Conservation (phyloP, 2,797 vertebrate genomes). For the Brachyalestes nurse region DNA sequence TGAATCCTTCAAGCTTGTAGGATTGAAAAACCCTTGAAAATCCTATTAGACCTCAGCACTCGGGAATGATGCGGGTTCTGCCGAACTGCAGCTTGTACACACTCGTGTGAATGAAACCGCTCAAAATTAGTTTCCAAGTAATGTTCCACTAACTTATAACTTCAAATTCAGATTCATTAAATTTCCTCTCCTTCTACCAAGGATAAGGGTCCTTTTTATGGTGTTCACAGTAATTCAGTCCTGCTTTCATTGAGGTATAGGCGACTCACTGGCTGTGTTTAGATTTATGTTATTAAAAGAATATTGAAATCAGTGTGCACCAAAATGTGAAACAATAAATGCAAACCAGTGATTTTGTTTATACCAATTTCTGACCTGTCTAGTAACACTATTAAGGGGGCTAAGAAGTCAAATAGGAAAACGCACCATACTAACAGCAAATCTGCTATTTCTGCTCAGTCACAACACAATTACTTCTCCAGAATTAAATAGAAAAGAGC, state of each 20-base stretch:
- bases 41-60: background rate
- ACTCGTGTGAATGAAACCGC: conserved; percentile 1
- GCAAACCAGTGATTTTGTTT: background rate
- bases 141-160: too few relatives aligned
- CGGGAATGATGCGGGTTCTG: background rate
- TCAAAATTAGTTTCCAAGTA: too few relatives aligned
- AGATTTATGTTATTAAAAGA: background rate
- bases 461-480: conserved; percentile 1
- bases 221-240: too few relatives aligned
- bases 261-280: background rate
- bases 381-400: background rate
- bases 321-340: background rate
- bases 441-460: conserved; percentile 9
- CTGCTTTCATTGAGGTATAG: background rate
- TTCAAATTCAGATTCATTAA: background rate
- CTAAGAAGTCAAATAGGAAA: background rate
- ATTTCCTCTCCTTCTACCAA: background rate
- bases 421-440: background rate
- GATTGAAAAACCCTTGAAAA: background rate
- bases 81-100: background rate
- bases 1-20: background rate
- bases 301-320: background rate
- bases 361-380: background rate
- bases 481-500: too few relatives aligned
- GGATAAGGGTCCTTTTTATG: background rate